Conservation (phyloP, 2,113 vertebrate species). For the Aviceda subcristata region DNA sequence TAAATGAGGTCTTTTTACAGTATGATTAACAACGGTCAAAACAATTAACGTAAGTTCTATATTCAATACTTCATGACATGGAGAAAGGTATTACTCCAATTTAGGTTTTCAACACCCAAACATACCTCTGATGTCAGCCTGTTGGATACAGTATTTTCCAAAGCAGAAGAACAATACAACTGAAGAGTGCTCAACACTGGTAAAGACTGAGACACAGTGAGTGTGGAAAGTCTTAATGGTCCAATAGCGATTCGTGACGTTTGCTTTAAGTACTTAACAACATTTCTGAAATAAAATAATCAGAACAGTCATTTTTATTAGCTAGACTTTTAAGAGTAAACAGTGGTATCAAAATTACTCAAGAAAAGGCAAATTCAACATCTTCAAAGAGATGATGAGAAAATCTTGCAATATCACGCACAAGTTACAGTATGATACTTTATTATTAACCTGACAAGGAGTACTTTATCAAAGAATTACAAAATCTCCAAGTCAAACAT, state of each 20-base stretch:
- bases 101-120: background rate
- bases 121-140: slow-evolving; percentile 85
- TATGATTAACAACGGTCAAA: background rate
- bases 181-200: slow-evolving; percentile 90
- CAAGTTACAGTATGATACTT: background rate
- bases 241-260: slow-evolving; percentile 89
- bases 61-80: background rate
- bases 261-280: slow-evolving; percentile 94
- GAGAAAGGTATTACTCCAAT: background rate
- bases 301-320: background rate
- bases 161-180: slow-evolving; percentile 86
- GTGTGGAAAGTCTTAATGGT: slow-evolving; percentile 88
- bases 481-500: background rate
- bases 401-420: background rate
- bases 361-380: background rate
- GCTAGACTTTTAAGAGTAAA: background rate
- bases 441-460: background rate
- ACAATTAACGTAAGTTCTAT: background rate
- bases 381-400: background rate
- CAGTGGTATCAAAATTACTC: background rate
- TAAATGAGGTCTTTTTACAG: background rate
- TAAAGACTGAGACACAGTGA: slow-evolving; percentile 85
- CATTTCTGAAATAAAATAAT: slow-evolving; percentile 70
- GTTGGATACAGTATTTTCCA: slow-evolving; percentile 89
- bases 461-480: background rate